These are phyloP conservation scores for Mesorhabditis belari DNA, from an alignment of 2,888 invertebrate species.

Conservation along the genomic window DNA sequence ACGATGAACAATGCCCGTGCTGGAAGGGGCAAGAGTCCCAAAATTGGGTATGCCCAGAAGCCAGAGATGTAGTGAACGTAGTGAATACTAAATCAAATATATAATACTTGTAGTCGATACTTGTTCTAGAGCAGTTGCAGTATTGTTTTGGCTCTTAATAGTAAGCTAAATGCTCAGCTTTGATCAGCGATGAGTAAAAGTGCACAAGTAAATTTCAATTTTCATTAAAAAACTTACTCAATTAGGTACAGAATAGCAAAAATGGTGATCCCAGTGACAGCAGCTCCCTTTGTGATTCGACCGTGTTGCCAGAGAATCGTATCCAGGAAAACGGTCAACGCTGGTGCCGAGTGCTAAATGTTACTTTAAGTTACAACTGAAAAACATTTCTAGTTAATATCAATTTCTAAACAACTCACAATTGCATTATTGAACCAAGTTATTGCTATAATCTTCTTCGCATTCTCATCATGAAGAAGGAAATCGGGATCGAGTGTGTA, in stretches of 20 bases:
- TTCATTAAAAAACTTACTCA: conserved; percentile 28
- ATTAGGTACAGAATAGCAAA: conserved; percentile 30
- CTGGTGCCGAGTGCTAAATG: conserved; percentile 46
- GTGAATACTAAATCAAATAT: conserved; percentile 36
- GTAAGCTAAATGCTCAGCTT: neutral
- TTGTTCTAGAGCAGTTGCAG: too few species aligned
- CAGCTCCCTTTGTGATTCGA: conserved; percentile 12
- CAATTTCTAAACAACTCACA: conserved; percentile 13
- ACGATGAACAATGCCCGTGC: conserved; percentile 32
- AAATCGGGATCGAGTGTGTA: conserved; percentile 34
- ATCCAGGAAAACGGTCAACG: conserved; percentile 37
- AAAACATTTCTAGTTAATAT: neutral
- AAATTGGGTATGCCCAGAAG: conserved; percentile 50
- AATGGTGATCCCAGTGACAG: conserved; percentile 19
- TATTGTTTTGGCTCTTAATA: too few species aligned
- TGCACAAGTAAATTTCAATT: neutral
- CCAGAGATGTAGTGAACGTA: conserved; percentile 32
- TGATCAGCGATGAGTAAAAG: neutral
- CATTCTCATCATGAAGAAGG: conserved; percentile 34
- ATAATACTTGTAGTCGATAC: too few species aligned
- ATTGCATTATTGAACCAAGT: conserved; percentile 45
- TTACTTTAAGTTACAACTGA: neutral
- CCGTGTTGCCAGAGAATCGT: conserved; percentile 30
- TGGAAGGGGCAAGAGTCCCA: conserved; percentile 30
- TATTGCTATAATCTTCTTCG: conserved; percentile 27